These are phyloP conservation scores for Corythaixoides concolor DNA, from an alignment of 2,113 vertebrate species.

Conservation along the genomic window DNA sequence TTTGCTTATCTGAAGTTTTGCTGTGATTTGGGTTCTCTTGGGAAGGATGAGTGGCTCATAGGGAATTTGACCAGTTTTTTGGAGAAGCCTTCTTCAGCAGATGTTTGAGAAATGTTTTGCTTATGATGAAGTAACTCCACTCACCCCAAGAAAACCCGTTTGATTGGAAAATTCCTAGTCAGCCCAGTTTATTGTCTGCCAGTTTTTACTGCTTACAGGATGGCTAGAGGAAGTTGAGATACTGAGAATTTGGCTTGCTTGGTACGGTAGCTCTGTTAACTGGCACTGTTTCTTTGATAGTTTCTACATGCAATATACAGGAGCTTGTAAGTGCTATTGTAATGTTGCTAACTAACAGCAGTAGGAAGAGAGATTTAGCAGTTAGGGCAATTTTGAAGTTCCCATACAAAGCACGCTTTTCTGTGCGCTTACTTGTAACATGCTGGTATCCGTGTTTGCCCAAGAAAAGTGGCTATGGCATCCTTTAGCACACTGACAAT, in stretches of 20 bases:
- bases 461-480: neutral
- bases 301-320: accelerated
- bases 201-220: neutral
- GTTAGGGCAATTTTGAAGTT: neutral
- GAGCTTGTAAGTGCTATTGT: neutral
- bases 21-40: neutral
- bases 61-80: neutral
- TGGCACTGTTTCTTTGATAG: neutral
- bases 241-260: neutral
- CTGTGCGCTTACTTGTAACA: neutral
- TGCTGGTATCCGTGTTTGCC: neutral
- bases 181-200: neutral
- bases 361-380: neutral
- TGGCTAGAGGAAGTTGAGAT: neutral
- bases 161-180: neutral
- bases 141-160: neutral
- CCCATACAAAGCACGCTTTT: neutral
- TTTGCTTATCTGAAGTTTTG: neutral
- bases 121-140: neutral
- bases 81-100: neutral
- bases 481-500: neutral
- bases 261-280: neutral
- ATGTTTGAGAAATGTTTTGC: neutral
- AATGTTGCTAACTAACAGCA: neutral
- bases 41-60: neutral